Conservation (phyloP, 2,797 vertebrate genomes). For the Pelodytes ibericus region DNA sequence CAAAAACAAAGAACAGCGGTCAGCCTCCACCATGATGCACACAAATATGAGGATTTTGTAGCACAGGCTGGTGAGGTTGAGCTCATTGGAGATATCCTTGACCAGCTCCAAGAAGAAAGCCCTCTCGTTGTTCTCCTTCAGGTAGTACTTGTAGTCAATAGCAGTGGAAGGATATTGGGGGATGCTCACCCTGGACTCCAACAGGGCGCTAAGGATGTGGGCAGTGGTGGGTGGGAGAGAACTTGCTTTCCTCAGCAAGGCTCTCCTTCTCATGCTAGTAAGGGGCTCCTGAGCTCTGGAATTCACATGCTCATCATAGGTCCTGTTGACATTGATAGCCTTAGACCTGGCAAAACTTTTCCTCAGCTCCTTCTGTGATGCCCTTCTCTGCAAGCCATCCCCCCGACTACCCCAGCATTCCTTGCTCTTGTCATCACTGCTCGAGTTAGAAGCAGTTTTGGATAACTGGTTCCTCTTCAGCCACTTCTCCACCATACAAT, state of each 20-base stretch:
- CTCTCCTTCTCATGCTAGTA: conserved; percentile 90
- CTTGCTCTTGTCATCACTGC: conserved; percentile 70
- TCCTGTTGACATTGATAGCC: conserved; percentile 92
- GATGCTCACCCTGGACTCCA: conserved; percentile 95
- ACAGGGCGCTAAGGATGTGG: conserved; percentile 93
- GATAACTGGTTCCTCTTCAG: conserved; percentile 78
- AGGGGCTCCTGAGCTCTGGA: conserved; percentile 90
- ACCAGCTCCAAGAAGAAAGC: conserved; percentile 98
- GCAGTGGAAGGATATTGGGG: conserved; percentile 95
- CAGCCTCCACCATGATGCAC: conserved; percentile 97
- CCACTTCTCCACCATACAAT: conserved; percentile 91
- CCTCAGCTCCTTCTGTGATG: conserved; percentile 93
- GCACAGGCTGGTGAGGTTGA: conserved; percentile 94
- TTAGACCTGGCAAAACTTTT: conserved; percentile 96
- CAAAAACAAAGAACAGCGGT: conserved; percentile 92
- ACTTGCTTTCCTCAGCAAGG: conserved; percentile 93
- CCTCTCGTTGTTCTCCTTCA: conserved; percentile 91
- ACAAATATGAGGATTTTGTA: conserved; percentile 97
- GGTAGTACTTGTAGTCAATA: conserved; percentile 94
- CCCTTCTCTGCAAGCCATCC: conserved; percentile 81
- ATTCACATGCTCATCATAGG: conserved; percentile 95
- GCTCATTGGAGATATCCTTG: conserved; percentile 97
- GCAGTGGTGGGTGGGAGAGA: conserved; percentile 94
- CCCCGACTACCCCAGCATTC: conserved; percentile 76
- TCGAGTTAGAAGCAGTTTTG: conserved; percentile 56